Conservation (phyloP, 2,888 invertebrate species). For the Cosmopolites sordidus region DNA sequence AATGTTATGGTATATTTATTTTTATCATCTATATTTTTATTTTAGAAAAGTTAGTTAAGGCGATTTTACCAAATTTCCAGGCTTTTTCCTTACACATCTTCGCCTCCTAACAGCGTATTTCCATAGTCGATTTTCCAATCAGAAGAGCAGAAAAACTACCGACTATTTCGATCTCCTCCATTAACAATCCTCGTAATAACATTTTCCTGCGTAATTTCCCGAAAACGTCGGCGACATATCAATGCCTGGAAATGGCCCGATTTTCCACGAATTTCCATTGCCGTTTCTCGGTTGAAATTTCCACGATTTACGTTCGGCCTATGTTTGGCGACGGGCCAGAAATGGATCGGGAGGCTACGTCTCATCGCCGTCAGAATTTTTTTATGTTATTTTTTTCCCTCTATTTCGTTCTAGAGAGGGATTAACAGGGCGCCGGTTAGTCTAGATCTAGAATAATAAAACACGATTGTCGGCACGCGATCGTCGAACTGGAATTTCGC, state of each 20-base stretch:
- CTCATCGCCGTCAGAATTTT: neutral
- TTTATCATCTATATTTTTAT: no score
- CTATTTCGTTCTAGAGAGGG: slow-evolving; percentile 4
- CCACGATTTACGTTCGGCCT: neutral
- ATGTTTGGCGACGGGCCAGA: neutral
- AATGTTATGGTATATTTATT: no score
- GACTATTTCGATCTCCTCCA: neutral
- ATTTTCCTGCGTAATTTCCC: neutral
- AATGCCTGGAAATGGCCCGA: neutral
- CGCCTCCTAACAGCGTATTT: no score
- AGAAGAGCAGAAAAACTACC: no score
- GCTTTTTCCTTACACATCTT: no score
- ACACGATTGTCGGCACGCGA: slow-evolving; percentile 31
- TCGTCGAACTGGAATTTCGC: slow-evolving; percentile 4
- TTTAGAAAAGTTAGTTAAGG: no score
- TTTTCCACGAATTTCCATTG: slow-evolving; percentile 1
- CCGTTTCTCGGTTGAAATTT: neutral
- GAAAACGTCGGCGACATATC: neutral
- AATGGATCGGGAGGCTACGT: neutral
- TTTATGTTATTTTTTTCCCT: neutral
- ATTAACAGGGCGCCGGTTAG: slow-evolving; percentile 32
- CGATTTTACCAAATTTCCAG: no score
- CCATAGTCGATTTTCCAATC: no score
- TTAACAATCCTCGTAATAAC: neutral
- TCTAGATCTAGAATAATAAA: slow-evolving; percentile 33